Percentiles rank a stretch among this genome's conserved stretches.
These are phyloP conservation scores for Morpho helenor DNA, from an alignment of 2,888 invertebrate species.

Conservation along the genomic window DNA sequence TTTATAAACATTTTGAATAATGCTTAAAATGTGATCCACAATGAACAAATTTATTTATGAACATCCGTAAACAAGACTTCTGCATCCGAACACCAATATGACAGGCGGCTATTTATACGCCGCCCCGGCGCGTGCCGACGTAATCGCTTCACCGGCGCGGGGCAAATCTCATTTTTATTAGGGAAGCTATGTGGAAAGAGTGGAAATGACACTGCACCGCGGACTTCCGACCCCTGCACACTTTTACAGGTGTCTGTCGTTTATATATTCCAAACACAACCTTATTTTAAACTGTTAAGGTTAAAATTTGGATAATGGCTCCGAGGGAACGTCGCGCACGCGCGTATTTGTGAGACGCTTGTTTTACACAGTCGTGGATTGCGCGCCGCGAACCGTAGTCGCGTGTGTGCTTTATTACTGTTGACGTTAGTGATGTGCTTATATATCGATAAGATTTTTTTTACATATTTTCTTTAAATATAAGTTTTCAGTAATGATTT, in stretches of 20 bases:
- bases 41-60: constrained; percentile 10
- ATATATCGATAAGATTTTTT: constrained; percentile 23
- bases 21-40: too few species aligned
- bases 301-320: constrained; percentile 36
- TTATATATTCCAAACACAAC: constrained; percentile 22
- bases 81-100: constrained; percentile 22
- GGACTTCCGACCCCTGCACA: constrained; percentile 67
- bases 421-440: constrained; percentile 48
- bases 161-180: constrained; percentile 73
- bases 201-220: constrained; percentile 76
- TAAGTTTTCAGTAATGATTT: neutral
- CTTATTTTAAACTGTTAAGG: constrained; percentile 30
- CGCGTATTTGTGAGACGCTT: constrained; percentile 35
- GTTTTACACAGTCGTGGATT: constrained; percentile 47
- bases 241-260: constrained; percentile 20
- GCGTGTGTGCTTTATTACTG: constrained; percentile 27
- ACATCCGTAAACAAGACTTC: constrained; percentile 13
- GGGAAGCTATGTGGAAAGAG: constrained; percentile 69
- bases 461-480: too few species aligned
- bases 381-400: constrained; percentile 40
- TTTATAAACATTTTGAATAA: too few species aligned
- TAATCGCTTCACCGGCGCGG: constrained; percentile 35
- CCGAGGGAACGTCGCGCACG: constrained; percentile 36
- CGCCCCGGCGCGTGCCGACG: constrained; percentile 28
- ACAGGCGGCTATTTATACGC: constrained; percentile 25